Conservation (phyloP, 92 coral and sea anemone species). For the Palythoa grandiflora region DNA sequence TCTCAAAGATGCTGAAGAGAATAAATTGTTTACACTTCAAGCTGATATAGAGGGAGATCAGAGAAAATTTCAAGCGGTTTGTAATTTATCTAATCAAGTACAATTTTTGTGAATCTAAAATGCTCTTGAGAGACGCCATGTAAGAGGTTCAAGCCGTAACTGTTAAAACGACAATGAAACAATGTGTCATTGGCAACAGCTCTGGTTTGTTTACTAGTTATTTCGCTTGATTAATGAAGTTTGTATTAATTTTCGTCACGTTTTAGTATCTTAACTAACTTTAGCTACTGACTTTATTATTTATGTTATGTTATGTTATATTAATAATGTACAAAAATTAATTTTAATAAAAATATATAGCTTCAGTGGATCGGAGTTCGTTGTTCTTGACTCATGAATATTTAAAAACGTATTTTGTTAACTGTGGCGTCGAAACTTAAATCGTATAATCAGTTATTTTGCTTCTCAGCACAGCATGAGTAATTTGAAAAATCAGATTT, state of each 20-base stretch:
- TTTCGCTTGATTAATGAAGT: background rate
- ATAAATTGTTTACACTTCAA: constrained; percentile 23
- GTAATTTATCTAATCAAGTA: background rate
- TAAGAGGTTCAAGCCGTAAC: background rate
- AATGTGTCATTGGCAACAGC: background rate
- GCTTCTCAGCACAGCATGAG: background rate
- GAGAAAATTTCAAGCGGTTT: background rate
- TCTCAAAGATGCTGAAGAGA: background rate
- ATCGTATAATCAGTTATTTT: background rate
- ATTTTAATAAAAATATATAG: too few relatives aligned
- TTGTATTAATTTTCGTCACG: too few relatives aligned
- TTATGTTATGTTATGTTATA: too few relatives aligned
- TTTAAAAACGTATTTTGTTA: too few relatives aligned
- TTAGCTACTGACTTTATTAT: too few relatives aligned
- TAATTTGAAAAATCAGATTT: background rate
- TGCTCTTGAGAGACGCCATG: background rate
- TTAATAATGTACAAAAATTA: too few relatives aligned
- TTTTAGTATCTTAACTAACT: too few relatives aligned
- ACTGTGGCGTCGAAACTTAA: too few relatives aligned
- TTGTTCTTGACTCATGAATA: too few relatives aligned
- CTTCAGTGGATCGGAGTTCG: too few relatives aligned
- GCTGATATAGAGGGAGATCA: background rate
- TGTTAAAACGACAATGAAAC: too few relatives aligned
- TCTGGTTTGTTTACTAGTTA: background rate
- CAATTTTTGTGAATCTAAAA: background rate